Percentiles rank a stretch among this genome's conserved stretches.
phyloP scores from a whole-genome alignment of 53 echinoderm and acorn worm genomes.

The Zoroaster sp. region DNA sequence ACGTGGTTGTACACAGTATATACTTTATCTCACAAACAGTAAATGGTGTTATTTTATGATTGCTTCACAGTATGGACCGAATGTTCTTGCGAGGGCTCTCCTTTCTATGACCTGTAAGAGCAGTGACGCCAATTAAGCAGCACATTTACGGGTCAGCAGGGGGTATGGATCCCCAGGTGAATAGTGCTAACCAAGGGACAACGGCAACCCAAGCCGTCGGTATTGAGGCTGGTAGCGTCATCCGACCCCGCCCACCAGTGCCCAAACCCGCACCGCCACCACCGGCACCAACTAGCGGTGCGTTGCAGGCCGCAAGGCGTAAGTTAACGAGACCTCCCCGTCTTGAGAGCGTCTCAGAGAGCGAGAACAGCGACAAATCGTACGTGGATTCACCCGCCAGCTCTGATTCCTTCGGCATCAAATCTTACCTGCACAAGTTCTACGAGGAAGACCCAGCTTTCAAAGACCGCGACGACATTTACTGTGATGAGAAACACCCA shows the following conservation, averaged over 20 bases:
- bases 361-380: conserved; percentile 78
- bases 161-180: conserved; percentile 11
- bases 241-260: conserved; percentile 43
- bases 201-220: background rate
- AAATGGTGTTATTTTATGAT: background rate
- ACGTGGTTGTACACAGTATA: no score
- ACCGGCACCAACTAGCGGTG: background rate
- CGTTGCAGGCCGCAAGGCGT: conserved; percentile 42
- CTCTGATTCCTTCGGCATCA: conserved; percentile 87
- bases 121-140: background rate
- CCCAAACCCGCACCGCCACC: conserved; percentile 34
- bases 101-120: background rate
- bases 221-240: conserved; percentile 6
- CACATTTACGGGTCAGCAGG: background rate
- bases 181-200: conserved; percentile 6
- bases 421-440: conserved; percentile 96
- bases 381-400: conserved; percentile 71
- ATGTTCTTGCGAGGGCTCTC: background rate
- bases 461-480: conserved; percentile 68
- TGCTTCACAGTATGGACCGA: conserved; percentile 13
- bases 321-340: conserved; percentile 86
- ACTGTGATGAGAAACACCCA: conserved; percentile 57
- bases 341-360: conserved; percentile 96
- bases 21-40: background rate
- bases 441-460: conserved; percentile 89